Evolutionary conservation across 2,113 vertebrate species (phyloP).

Genomic region (Atherinomorus stipes): DNA sequence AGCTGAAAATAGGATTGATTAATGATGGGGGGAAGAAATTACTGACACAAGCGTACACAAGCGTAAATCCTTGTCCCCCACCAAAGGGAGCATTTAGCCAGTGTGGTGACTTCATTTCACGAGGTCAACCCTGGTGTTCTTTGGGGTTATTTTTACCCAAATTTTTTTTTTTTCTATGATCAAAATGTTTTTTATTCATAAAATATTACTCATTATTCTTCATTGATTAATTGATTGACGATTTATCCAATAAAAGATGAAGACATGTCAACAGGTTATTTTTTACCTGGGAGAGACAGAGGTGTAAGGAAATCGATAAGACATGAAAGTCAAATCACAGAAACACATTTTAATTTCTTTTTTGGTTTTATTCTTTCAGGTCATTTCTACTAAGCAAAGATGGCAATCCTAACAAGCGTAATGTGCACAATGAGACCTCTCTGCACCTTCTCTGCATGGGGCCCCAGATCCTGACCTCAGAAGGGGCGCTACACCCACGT

Average conservation of each 20-base stretch:
- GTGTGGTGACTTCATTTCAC: background rate
- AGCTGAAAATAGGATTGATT: too few relatives aligned
- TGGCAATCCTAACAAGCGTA: slow-evolving; percentile 98
- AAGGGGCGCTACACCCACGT: slow-evolving; percentile 92
- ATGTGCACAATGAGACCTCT: slow-evolving; percentile 96
- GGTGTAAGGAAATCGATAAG: too few relatives aligned
- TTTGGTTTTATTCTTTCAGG: slow-evolving; percentile 71
- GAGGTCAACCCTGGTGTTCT: background rate
- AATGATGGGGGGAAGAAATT: background rate
- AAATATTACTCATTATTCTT: too few relatives aligned
- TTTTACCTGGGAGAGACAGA: too few relatives aligned
- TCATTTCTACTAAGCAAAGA: slow-evolving; percentile 95
- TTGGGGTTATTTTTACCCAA: too few relatives aligned
- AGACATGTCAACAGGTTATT: too few relatives aligned
- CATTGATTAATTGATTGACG: too few relatives aligned
- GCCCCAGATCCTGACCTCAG: slow-evolving; percentile 92
- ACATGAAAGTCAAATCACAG: background rate
- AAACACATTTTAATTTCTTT: slow-evolving; percentile 1
- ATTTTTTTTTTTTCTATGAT: too few relatives aligned
- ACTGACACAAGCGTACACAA: background rate
- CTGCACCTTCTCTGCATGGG: slow-evolving; percentile 99
- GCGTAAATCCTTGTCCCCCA: background rate
- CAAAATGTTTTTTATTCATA: too few relatives aligned
- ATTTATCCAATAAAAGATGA: too few relatives aligned
- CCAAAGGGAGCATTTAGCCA: background rate